Evolutionary conservation across 2,113 vertebrate genomes (phyloP), one percentile per base, ranked within the genome.

Genomic region (Amphilophus citrinellus): DNA sequence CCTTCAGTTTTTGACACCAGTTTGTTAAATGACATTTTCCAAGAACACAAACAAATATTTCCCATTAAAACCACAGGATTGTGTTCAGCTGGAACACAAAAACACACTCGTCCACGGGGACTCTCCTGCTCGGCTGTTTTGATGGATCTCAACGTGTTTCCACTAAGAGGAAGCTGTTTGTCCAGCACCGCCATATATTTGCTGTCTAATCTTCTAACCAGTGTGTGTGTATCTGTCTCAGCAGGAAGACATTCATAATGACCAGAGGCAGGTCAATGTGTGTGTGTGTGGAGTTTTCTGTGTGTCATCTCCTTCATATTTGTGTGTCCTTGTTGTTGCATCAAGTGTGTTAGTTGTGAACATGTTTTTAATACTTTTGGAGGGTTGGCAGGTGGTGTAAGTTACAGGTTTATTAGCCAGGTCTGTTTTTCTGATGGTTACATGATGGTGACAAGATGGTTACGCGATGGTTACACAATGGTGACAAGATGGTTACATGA

Each of bases 151-250:
- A 53, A 32, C 39, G 37, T 61, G 62, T 84, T 83, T 86, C 86
- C 80, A 85, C 68, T 11, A 13, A 75, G 50, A 84, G 86, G 82
- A 92, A 88, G 86, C 80, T 53, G 80, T 90, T 90, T 85, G 82
- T 87, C 76, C 47, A 47, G 27, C 56, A 37, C 32, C 56, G 8
- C 5, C 1, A 2, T 27, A 9, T 79, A 56, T 82, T 89, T 57
- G 87, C 75, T 37, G 32, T 59, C 32, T 37, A 47, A 85, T 77
- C 79, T 83, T 80, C 53, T 14, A 30, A 14, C 17, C 13, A 65
- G 22, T 76, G 63, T 27, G 27, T 50, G 77, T 79, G 79, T 71
- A 32, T 80, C 71, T 80, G 61, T 30, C 39, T 1, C 50, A 56
- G 62, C 77, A 77, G 87, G 87, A 79, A 89, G 57, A 61, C 77